Evolutionary conservation across 2,888 invertebrate species (phyloP).

Genomic region (Oscheius onirici): DNA sequence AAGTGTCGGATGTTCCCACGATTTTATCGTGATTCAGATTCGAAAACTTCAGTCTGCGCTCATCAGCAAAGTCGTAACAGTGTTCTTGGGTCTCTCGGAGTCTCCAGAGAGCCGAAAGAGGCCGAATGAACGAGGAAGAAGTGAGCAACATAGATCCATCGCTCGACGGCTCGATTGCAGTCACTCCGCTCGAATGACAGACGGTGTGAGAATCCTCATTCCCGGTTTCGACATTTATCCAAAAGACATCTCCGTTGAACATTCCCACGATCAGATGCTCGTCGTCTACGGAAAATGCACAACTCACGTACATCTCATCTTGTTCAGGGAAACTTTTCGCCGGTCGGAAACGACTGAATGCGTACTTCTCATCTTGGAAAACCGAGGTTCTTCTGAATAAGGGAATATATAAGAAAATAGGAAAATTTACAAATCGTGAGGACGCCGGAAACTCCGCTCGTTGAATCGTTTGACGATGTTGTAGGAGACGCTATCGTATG

Average conservation of each 20-base stretch:
- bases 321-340: slow-evolving; percentile 80
- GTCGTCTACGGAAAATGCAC: slow-evolving; percentile 73
- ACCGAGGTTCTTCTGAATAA: slow-evolving; percentile 75
- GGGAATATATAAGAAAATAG: slow-evolving; percentile 11
- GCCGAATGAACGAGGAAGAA: slow-evolving; percentile 85
- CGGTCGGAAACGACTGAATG: slow-evolving; percentile 80
- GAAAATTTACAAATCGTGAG: slow-evolving; percentile 30
- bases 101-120: slow-evolving; percentile 83
- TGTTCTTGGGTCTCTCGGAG: slow-evolving; percentile 73
- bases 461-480: slow-evolving; percentile 72
- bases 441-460: slow-evolving; percentile 11
- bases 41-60: slow-evolving; percentile 83
- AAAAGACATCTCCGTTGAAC: slow-evolving; percentile 87
- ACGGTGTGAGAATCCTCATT: slow-evolving; percentile 82
- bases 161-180: slow-evolving; percentile 76
- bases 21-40: slow-evolving; percentile 81
- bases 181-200: slow-evolving; percentile 88
- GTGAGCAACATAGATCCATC: slow-evolving; percentile 85
- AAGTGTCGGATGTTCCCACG: slow-evolving; percentile 86
- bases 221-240: slow-evolving; percentile 86
- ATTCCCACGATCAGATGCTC: slow-evolving; percentile 86
- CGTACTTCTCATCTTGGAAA: slow-evolving; percentile 84
- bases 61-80: slow-evolving; percentile 75
- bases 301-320: slow-evolving; percentile 81
- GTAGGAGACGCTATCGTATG: slow-evolving; percentile 22